Base-by-base conservation (phyloP, 2,113 vertebrate genomes). In the Gila orcuttii region DNA sequence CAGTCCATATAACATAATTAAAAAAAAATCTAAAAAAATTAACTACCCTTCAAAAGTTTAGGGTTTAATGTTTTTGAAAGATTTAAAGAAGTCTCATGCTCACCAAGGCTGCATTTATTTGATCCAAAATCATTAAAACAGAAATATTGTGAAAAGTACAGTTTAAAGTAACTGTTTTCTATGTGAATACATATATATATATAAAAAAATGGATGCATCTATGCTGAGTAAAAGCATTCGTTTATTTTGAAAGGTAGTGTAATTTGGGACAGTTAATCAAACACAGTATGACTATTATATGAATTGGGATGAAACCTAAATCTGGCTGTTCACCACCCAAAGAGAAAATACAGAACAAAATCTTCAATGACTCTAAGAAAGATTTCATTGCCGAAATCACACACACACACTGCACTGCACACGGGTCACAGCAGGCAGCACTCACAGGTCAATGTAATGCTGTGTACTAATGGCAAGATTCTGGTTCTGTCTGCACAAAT, bases 391-490 rank as follows among this genome's bases (percentile, higher is more conserved):
- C 25, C 31, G 28, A 69, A 45, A 13, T 13, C 52, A 84, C n/a
- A 77, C 28, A 77, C 28, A 28, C 59, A 82, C 59, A 79, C 80
- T 82, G 28, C 59, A 87, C 79, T 81, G 83, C 78, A 83, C 79
- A 77, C 17, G 10, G 68, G 23, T 23, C 88, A 59, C n/a, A 50
- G 59, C 55, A 36, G 66, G 36, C 15, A 74, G 62, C 85, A 95
- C 94, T 95, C 93, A 95, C 94, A 93, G 89, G 60, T 94, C 91
- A 87, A 94, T 91, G 89, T 95, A 94, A 82, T 94, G 91, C 79
- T 90, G 89, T 77, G 94, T 91, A 84, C 87, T 89, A 42, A 94
- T 87, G 47, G 93, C 93, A 89, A 95, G 90, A 50, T 50, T 89
- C 88, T 93, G 91, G 90, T 95, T 95, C 68, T 95, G 94, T 79